These are phyloP conservation scores for Myoxocephalus aenaeus DNA, from an alignment of 2,797 vertebrate genomes.

Conservation along the genomic window DNA sequence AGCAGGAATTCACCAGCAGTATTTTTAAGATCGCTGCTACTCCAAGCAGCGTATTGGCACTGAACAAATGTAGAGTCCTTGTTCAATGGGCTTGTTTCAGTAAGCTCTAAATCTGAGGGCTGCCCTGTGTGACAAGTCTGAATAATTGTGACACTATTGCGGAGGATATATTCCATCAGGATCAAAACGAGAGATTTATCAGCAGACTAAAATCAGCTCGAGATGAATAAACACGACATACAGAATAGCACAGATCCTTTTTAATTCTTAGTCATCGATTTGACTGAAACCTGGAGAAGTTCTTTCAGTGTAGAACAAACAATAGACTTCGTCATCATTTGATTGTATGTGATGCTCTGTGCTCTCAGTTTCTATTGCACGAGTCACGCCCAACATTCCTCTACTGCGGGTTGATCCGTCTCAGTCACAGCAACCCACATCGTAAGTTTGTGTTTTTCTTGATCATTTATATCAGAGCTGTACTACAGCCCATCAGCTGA, in stretches of 20 bases:
- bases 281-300: constrained; percentile 21
- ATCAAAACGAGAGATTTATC: constrained; percentile 33
- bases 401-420: constrained; percentile 41
- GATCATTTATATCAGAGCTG: constrained; percentile 57
- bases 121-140: constrained; percentile 1
- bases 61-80: constrained; percentile 17
- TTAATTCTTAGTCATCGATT: neutral
- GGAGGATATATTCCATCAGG: constrained; percentile 29
- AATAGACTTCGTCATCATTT: neutral
- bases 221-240: constrained; percentile 23
- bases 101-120: constrained; percentile 39
- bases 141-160: constrained; percentile 7
- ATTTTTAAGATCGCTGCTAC: constrained; percentile 31
- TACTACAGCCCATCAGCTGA: constrained; percentile 51
- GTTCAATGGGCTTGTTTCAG: neutral
- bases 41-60: neutral
- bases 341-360: constrained; percentile 4
- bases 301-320: constrained; percentile 1
- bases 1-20: constrained; percentile 17
- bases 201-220: constrained; percentile 5
- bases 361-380: constrained; percentile 38
- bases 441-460: constrained; percentile 45
- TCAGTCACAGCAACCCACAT: constrained; percentile 39
- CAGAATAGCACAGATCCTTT: neutral
- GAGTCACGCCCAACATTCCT: constrained; percentile 67